These are phyloP conservation scores for Aphis craccivora DNA, from an alignment of 1,140 invertebrate genomes.

Conservation along the genomic window DNA sequence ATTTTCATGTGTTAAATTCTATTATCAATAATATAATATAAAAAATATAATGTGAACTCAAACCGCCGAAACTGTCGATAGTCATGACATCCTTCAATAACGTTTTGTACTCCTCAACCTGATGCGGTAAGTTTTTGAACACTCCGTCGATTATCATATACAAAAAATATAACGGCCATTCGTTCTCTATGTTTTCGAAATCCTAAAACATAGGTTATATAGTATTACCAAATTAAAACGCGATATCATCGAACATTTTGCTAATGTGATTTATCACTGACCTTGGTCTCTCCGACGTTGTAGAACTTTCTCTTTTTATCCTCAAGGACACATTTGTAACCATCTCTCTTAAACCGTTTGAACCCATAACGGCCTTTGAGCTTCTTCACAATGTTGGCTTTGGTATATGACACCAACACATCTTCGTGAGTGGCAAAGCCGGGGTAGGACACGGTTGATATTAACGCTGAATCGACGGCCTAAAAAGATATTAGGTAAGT, in stretches of 20 bases:
- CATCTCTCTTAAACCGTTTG: conserved; percentile 94
- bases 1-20: not conserved
- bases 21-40: not conserved
- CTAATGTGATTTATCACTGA: conserved; percentile 60
- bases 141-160: conserved; percentile 96
- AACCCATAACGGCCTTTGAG: conserved; percentile 92
- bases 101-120: conserved; percentile 90
- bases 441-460: conserved; percentile 95
- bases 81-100: conserved; percentile 79
- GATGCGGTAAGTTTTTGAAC: conserved; percentile 86
- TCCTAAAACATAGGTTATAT: conserved; percentile 70
- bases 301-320: conserved; percentile 79
- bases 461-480: conserved; percentile 87
- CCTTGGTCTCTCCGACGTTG: conserved; percentile 75
- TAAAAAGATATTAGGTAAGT: conserved; percentile 64
- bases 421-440: conserved; percentile 98
- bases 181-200: conserved; percentile 95
- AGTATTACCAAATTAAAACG: not conserved
- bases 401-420: conserved; percentile 82
- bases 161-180: conserved; percentile 97
- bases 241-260: not conserved
- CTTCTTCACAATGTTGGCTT: conserved; percentile 84
- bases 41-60: conserved; percentile 13
- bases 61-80: conserved; percentile 81
- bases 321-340: conserved; percentile 90